These are phyloP conservation scores for Drosophila leonis DNA, from an alignment of 2,888 invertebrate genomes.

Conservation along the genomic window DNA sequence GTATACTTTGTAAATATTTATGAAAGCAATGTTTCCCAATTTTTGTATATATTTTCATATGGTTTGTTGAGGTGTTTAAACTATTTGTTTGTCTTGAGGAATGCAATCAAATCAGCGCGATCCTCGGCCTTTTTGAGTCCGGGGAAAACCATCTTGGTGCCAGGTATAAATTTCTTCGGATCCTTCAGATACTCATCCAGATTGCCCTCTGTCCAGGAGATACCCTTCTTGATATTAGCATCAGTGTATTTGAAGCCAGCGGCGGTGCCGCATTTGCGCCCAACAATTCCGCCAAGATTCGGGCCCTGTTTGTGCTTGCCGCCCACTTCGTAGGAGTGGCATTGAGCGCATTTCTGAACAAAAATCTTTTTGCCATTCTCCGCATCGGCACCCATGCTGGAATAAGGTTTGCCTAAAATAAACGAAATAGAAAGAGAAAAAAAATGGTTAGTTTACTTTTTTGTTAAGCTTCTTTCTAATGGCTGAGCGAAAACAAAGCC, in stretches of 20 bases:
- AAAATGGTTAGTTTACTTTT: conserved; percentile 10
- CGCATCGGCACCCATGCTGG: conserved; percentile 92
- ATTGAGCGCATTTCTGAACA: conserved; percentile 97
- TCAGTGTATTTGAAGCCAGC: conserved; percentile 96
- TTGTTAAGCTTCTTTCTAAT: conserved; percentile 25
- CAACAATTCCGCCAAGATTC: conserved; percentile 95
- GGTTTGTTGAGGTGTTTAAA: background rate
- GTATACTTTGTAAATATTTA: background rate
- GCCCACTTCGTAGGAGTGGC: conserved; percentile 95
- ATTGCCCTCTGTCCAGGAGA: conserved; percentile 96
- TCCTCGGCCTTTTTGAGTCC: conserved; percentile 98
- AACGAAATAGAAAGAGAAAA: background rate
- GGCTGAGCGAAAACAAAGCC: conserved; percentile 32
- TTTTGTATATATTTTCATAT: background rate
- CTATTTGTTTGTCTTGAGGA: conserved; percentile 88
- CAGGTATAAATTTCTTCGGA: conserved; percentile 99
- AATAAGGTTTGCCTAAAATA: conserved; percentile 26
- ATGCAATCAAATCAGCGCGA: conserved; percentile 97
- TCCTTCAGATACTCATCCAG: conserved; percentile 98
- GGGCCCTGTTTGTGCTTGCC: conserved; percentile 99
- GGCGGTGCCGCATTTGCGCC: conserved; percentile 97
- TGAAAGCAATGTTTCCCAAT: background rate
- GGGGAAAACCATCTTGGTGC: conserved; percentile 99
- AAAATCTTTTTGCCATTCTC: conserved; percentile 99
- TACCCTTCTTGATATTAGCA: conserved; percentile 98